Conservation (phyloP, 2,113 vertebrate species). For the Pontoporia blainvillei region DNA sequence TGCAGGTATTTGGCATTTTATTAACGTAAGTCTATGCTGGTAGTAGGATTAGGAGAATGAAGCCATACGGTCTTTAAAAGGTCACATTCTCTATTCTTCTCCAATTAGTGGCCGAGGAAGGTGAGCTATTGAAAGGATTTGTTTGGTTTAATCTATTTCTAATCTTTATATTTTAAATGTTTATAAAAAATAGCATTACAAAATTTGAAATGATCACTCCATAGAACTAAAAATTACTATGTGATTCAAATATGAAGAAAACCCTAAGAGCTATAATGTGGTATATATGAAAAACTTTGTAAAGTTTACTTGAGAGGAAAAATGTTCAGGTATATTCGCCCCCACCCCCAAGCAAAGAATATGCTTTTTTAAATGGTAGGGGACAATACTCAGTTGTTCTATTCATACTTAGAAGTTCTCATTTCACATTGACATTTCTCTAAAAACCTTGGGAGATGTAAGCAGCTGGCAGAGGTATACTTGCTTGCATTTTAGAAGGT, state of each 20-base stretch:
- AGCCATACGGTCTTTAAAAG: not conserved
- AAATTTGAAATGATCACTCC: not conserved
- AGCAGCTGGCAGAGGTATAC: not conserved
- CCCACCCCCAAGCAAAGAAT: not conserved
- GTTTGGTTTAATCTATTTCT: constrained; percentile 9
- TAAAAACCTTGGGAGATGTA: not conserved
- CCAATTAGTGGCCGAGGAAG: not conserved
- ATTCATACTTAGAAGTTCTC: not conserved
- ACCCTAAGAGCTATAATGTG: not conserved
- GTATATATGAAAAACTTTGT: not conserved
- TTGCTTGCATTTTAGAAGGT: not conserved
- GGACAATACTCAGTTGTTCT: not conserved
- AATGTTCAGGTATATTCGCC: not conserved
- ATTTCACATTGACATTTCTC: not conserved
- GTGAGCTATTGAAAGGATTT: not conserved
- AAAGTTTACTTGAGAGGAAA: not conserved
- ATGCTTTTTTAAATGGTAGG: not conserved
- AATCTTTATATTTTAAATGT: not conserved
- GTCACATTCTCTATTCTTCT: not conserved
- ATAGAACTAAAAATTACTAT: constrained; percentile 7
- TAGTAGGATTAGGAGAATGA: not conserved
- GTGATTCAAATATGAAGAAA: not conserved
- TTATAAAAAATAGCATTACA: not conserved
- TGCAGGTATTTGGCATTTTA: not conserved
- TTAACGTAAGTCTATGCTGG: not conserved